Evolutionary conservation across 2,113 vertebrate species (phyloP).

Genomic region (Ptilonorhynchus violaceus): DNA sequence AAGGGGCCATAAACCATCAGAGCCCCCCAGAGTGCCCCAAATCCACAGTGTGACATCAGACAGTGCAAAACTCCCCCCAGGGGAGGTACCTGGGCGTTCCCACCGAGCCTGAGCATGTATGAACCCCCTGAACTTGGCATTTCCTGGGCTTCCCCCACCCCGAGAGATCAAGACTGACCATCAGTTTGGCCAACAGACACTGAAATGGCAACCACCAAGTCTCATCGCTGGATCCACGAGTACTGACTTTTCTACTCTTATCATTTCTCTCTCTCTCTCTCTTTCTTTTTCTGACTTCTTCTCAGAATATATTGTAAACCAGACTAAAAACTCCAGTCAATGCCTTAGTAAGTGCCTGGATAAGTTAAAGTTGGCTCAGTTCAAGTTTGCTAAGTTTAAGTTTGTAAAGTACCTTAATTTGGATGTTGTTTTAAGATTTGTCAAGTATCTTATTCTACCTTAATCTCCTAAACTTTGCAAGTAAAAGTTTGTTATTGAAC

Average conservation of each 20-base stretch:
- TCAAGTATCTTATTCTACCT: background rate
- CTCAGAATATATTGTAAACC: background rate
- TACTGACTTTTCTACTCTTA: background rate
- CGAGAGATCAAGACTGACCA: background rate
- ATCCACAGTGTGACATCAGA: background rate
- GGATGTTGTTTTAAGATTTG: background rate
- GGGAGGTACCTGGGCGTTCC: fast-evolving
- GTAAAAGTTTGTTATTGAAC: background rate
- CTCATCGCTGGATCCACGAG: background rate
- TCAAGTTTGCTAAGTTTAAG: background rate
- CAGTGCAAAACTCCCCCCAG: background rate
- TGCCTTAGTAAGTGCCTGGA: background rate
- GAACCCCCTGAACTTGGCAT: background rate
- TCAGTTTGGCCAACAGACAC: background rate
- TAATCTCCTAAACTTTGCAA: background rate
- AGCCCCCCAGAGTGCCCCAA: background rate
- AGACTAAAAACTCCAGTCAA: background rate
- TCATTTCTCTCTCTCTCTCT: background rate
- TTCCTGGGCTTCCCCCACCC: background rate
- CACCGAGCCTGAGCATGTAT: background rate
- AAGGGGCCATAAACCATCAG: background rate
- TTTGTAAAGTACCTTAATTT: background rate
- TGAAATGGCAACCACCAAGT: background rate
- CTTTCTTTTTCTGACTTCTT: background rate
- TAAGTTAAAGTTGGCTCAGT: fast-evolving